Percentiles rank a stretch among this genome's conserved stretches.
phyloP scores from a whole-genome alignment of 1,140 invertebrate genomes.

The Neodiprion pinetum region DNA sequence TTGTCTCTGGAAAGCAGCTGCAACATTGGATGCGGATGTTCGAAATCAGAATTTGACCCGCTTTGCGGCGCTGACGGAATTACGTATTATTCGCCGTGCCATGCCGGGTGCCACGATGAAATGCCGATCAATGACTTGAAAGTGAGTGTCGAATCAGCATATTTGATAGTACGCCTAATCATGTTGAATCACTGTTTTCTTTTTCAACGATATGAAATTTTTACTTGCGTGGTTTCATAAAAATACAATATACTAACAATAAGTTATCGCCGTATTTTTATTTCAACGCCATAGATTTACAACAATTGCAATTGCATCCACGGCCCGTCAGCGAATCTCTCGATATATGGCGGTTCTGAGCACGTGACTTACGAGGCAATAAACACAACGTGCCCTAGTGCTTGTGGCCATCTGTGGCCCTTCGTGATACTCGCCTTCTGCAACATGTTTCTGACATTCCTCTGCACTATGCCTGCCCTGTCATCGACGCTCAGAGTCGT shows the following conservation, averaged over 20 bases:
- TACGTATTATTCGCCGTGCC: constrained; percentile 85
- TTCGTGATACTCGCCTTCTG: constrained; percentile 75
- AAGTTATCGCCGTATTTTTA: not conserved
- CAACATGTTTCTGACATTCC: constrained; percentile 78
- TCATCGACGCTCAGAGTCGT: constrained; percentile 82
- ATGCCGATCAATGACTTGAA: constrained; percentile 45
- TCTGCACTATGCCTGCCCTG: constrained; percentile 79
- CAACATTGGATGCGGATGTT: constrained; percentile 72
- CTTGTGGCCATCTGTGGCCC: constrained; percentile 70
- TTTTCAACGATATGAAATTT: constrained; percentile 1
- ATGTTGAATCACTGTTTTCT: not conserved
- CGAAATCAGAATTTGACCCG: constrained; percentile 64
- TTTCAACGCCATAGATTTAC: constrained; percentile 57
- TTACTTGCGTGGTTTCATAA: too few species aligned
- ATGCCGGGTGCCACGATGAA: constrained; percentile 75
- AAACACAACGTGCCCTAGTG: constrained; percentile 69
- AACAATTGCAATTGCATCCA: constrained; percentile 65
- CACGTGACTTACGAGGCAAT: constrained; percentile 64
- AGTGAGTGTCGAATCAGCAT: constrained; percentile 27
- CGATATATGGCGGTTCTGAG: constrained; percentile 28
- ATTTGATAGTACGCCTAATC: not conserved
- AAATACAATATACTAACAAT: not conserved
- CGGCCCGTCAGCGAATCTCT: constrained; percentile 31
- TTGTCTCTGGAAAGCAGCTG: constrained; percentile 61
- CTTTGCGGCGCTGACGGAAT: constrained; percentile 82